These are phyloP conservation scores for Allophyes oxyacanthae DNA, from an alignment of 2,888 invertebrate genomes.

Conservation along the genomic window DNA sequence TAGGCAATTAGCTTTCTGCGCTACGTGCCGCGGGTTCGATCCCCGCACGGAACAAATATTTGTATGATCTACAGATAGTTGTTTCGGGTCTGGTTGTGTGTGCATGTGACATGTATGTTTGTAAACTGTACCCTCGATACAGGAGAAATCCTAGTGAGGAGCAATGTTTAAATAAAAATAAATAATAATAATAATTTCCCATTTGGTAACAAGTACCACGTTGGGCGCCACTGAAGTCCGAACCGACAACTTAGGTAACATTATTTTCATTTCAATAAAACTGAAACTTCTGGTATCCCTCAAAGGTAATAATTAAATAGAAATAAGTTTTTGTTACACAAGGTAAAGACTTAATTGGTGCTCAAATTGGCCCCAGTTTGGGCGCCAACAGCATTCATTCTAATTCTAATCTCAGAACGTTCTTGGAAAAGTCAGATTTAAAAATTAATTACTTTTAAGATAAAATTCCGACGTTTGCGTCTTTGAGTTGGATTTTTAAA, in stretches of 20 bases:
- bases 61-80: no score
- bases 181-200: no score
- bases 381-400: conserved; percentile 47
- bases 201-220: conserved; percentile 6
- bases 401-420: conserved; percentile 48
- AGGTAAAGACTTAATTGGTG: no score
- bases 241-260: conserved; percentile 1
- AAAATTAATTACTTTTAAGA: conserved; percentile 63
- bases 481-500: conserved; percentile 42
- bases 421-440: conserved; percentile 57
- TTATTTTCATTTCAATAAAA: conserved; percentile 22
- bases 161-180: no score
- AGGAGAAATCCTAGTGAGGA: no score
- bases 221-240: conserved; percentile 19
- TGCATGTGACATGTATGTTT: no score
- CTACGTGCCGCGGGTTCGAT: no score
- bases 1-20: no score
- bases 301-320: conserved; percentile 12
- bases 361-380: conserved; percentile 27
- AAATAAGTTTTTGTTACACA: conserved; percentile 32
- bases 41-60: no score
- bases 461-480: conserved; percentile 50
- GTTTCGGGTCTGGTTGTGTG: no score
- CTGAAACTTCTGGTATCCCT: conserved; percentile 3
- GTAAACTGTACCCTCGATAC: no score